phyloP scores from a whole-genome alignment of 1,140 invertebrate species.

The Camponotus floridanus region DNA sequence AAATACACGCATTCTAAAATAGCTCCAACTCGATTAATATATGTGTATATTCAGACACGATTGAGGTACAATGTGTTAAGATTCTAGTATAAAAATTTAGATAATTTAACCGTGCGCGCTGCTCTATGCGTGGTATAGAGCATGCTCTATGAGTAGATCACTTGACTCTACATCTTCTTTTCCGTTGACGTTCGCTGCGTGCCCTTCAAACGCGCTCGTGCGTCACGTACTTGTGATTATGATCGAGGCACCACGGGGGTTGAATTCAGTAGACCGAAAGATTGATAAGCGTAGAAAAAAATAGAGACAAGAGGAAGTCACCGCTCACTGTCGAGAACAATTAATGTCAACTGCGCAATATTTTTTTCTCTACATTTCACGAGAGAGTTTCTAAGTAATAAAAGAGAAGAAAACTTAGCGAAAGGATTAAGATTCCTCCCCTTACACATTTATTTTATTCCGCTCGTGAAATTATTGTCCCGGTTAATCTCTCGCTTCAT shows the following conservation, averaged over 20 bases:
- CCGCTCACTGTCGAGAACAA: neutral
- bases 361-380: neutral
- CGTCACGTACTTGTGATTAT: constrained; percentile 17
- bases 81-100: neutral
- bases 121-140: neutral
- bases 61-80: neutral
- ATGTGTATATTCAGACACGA: neutral
- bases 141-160: too few relatives aligned
- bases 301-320: constrained; percentile 3
- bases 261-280: constrained; percentile 4
- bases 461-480: neutral
- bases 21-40: neutral
- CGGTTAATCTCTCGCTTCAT: neutral
- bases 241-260: constrained; percentile 14
- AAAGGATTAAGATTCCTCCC: neutral
- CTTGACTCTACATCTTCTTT: neutral
- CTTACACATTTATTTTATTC: neutral
- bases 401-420: neutral
- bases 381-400: neutral
- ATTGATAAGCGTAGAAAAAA: constrained; percentile 12
- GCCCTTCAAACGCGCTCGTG: constrained; percentile 21
- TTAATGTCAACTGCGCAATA: constrained; percentile 12
- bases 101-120: neutral
- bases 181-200: neutral
- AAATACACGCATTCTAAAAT: neutral